Conservation (phyloP, 2,888 invertebrate genomes). For the Brenthis daphne region DNA sequence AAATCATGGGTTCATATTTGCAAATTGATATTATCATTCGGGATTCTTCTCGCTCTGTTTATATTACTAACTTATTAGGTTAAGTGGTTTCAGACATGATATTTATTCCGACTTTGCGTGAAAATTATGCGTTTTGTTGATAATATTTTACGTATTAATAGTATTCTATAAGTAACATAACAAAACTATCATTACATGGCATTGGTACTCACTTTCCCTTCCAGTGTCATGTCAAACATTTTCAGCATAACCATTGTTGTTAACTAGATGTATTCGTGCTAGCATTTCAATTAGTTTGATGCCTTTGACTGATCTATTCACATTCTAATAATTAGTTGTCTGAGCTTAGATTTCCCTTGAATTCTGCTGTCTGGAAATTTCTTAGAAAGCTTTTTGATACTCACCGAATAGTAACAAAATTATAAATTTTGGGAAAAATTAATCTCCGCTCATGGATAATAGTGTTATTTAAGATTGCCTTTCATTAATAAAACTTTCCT, state of each 20-base stretch:
- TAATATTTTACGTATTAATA: too few relatives aligned
- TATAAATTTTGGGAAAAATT: not conserved
- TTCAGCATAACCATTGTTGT: slow-evolving; percentile 13
- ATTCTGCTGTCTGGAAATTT: too few relatives aligned
- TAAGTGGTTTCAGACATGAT: not conserved
- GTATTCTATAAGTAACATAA: not conserved
- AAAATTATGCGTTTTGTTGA: too few relatives aligned
- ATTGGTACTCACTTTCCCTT: slow-evolving; percentile 18
- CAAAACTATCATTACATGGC: not conserved
- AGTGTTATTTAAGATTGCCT: not conserved
- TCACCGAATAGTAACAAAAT: too few relatives aligned
- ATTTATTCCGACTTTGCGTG: not conserved
- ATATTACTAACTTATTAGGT: slow-evolving; percentile 24
- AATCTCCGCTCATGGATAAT: too few relatives aligned
- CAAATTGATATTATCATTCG: slow-evolving; percentile 50
- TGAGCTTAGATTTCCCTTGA: too few relatives aligned
- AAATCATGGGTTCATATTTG: slow-evolving; percentile 62
- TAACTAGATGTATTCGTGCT: slow-evolving; percentile 8
- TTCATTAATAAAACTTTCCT: not conserved
- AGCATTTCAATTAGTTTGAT: slow-evolving; percentile 38
- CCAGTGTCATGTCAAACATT: slow-evolving; percentile 20
- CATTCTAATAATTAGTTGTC: not conserved
- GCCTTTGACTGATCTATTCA: slow-evolving; percentile 1
- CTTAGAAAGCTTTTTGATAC: slow-evolving; percentile 3
- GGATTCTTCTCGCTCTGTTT: slow-evolving; percentile 37